Evolutionary conservation across 2,113 vertebrate genomes (phyloP).

Genomic region (Jacana jacana): DNA sequence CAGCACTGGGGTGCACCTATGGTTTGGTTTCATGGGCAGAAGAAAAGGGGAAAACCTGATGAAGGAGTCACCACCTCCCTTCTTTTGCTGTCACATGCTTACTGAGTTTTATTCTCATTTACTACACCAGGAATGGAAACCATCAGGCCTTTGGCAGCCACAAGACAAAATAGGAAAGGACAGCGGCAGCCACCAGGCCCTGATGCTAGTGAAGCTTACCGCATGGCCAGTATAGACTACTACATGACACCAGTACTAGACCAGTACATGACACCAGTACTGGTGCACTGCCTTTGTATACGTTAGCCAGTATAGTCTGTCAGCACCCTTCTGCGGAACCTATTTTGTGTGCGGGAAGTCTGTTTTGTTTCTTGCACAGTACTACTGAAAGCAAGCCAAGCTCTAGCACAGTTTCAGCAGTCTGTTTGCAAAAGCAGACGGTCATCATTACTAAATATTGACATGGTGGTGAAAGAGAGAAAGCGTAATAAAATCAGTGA

Average conservation of each 20-base stretch:
- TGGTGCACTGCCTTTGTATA: neutral
- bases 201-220: neutral
- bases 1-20: neutral
- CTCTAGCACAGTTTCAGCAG: neutral
- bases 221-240: neutral
- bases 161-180: neutral
- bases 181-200: neutral
- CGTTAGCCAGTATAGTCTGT: neutral
- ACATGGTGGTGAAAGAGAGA: neutral
- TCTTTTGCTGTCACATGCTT: neutral
- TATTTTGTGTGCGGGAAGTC: neutral
- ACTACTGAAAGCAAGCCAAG: neutral
- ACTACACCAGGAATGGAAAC: neutral
- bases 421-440: neutral
- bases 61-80: neutral
- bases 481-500: neutral
- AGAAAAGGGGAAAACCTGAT: neutral
- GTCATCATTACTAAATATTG: neutral
- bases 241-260: neutral
- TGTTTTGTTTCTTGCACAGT: neutral
- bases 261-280: neutral
- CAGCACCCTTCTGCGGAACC: neutral
- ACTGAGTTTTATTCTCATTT: neutral
- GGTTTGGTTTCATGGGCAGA: neutral
- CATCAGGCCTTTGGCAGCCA: neutral